Conservation (phyloP, 2,797 vertebrate species). For the Rhinella marina region DNA sequence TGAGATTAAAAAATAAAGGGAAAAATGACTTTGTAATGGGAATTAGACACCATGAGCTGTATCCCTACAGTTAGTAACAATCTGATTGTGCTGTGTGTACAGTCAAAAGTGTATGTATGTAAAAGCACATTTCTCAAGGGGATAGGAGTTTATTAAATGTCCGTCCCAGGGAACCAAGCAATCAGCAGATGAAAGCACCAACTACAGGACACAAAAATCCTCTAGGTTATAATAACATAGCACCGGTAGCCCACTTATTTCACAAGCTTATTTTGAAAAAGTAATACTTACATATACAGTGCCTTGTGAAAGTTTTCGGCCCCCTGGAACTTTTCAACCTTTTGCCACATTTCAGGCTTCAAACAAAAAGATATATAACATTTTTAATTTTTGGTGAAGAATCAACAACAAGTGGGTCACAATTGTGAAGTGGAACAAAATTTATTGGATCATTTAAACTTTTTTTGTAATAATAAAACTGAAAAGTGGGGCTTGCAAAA, state of each 20-base stretch:
- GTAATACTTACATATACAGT: too few relatives aligned
- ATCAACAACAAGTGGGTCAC: too few relatives aligned
- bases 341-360: too few relatives aligned
- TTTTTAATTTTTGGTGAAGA: too few relatives aligned
- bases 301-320: too few relatives aligned
- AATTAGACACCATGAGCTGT: conserved; percentile 59
- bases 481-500: too few relatives aligned
- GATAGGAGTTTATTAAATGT: conserved; percentile 60
- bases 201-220: conserved; percentile 49
- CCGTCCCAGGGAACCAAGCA: conserved; percentile 51
- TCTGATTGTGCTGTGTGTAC: conserved; percentile 57
- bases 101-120: conserved; percentile 58
- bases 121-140: conserved; percentile 58
- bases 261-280: conserved; percentile 25
- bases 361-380: too few relatives aligned
- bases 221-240: conserved; percentile 51
- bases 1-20: conserved; percentile 62
- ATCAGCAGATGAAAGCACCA: conserved; percentile 59
- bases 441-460: too few relatives aligned
- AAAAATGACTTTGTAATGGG: conserved; percentile 62
- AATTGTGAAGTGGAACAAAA: too few relatives aligned
- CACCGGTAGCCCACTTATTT: conserved; percentile 36
- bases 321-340: too few relatives aligned
- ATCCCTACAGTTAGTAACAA: conserved; percentile 58
- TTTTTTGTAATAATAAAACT: too few relatives aligned